Base-by-base conservation (phyloP, 2,113 vertebrate species). In the Triplophysa siluroides region DNA sequence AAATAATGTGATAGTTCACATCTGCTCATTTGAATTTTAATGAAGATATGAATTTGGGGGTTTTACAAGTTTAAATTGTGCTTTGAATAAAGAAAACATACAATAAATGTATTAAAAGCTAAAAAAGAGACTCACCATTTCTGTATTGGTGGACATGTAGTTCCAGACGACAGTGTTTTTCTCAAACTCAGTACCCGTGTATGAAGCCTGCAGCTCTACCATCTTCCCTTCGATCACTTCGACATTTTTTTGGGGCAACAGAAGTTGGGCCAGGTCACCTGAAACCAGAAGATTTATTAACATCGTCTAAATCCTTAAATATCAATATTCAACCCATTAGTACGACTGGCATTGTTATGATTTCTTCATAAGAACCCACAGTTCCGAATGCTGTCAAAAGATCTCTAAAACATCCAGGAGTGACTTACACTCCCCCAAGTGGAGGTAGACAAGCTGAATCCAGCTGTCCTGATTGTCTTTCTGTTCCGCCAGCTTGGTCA, bases 201-300 rank as follows among this genome's bases (percentile, higher is more conserved):
- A 97, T 64, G 88, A 92, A 38, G 88, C 92, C 0, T 81, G 90
- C 70, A 98, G 91, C 58, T 93, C 88, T 2, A 88, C 92, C 1
- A 0, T 87, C 6, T 86, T 71, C 41, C 96, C 96, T 83, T 96
- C 88, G 33, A 93, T 90, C 0, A 89, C 94, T 6, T 87, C 85
- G 52, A 96, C 70, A 0, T 19, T 85, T 2, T 19, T 63, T 0
- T 88, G 77, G 6, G 89, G 85, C 60, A 87, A 61, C 45, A 65
- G 3, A 58, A 91, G 56, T 54, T 90, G 1, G 8, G 89, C 87
- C 81, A 83, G 76, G 3, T 89, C 47, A 16, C 89, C 93, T 94
- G 78, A 2, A 81, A 19, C 67, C 45, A 85, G 11, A 82, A 47
- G 38, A 50, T 64, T 6, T 2, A n/a, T 47, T 14, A 47, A 33